Conservation (phyloP, 2,113 vertebrate genomes). For the Leptobrachium ailaonicum region DNA sequence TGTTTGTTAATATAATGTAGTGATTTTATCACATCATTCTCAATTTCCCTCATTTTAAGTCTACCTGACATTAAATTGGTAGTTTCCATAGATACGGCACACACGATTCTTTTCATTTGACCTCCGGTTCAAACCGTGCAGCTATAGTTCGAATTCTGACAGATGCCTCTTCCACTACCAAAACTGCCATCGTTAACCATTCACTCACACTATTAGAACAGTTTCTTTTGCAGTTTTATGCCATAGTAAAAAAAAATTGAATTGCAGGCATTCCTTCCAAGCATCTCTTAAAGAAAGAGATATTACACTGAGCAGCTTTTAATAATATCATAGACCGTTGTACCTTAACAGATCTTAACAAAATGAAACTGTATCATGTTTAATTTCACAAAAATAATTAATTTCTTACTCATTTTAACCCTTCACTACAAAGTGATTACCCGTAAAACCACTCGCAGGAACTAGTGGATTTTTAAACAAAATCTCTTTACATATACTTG, state of each 20-base stretch:
- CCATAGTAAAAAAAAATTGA: background rate
- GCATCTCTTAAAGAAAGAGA: too few relatives aligned
- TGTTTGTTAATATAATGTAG: slow-evolving; percentile 78
- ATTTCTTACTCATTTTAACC: too few relatives aligned
- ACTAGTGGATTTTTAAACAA: too few relatives aligned
- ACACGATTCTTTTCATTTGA: slow-evolving; percentile 75
- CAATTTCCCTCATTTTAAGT: slow-evolving; percentile 61
- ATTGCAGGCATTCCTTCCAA: too few relatives aligned
- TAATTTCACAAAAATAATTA: too few relatives aligned
- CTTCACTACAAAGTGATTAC: too few relatives aligned
- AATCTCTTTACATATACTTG: too few relatives aligned
- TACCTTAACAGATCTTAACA: too few relatives aligned
- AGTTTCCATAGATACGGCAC: slow-evolving; percentile 75
- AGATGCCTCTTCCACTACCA: slow-evolving; percentile 67
- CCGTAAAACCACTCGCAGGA: too few relatives aligned
- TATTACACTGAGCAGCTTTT: too few relatives aligned
- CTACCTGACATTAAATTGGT: slow-evolving; percentile 71
- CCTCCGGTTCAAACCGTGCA: slow-evolving; percentile 76
- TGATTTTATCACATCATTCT: slow-evolving; percentile 72
- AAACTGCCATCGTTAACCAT: slow-evolving; percentile 43
- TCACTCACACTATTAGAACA: slow-evolving; percentile 1
- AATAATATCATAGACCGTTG: too few relatives aligned
- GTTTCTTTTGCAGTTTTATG: background rate
- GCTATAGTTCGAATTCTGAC: slow-evolving; percentile 75
- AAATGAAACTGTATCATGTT: too few relatives aligned